These are phyloP conservation scores for Geococcyx californianus DNA, from an alignment of 2,113 vertebrate species.

Conservation along the genomic window DNA sequence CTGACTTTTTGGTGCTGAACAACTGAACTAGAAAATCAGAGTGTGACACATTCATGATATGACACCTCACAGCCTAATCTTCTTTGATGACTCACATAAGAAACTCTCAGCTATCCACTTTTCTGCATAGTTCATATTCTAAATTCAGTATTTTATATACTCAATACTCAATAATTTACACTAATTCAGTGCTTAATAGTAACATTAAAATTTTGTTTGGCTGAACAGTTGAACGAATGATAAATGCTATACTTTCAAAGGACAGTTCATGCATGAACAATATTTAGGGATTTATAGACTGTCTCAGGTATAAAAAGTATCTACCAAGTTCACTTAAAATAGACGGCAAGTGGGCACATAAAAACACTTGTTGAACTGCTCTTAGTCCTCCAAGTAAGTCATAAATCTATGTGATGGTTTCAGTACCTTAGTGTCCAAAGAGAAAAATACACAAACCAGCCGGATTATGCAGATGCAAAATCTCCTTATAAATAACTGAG, in stretches of 20 bases:
- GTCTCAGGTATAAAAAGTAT: not conserved
- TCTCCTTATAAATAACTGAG: rapidly evolving
- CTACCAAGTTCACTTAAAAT: not conserved
- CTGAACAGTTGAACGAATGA: not conserved
- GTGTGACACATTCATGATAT: not conserved
- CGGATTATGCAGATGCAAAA: not conserved
- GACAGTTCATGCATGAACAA: not conserved
- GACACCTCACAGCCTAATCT: not conserved
- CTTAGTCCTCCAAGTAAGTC: not conserved
- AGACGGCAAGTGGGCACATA: not conserved
- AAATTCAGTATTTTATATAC: not conserved
- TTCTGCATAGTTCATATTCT: not conserved
- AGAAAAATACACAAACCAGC: not conserved
- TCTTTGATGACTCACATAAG: not conserved
- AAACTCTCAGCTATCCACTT: not conserved
- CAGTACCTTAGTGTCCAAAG: not conserved
- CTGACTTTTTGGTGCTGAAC: not conserved
- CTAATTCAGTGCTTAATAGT: not conserved
- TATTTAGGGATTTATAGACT: not conserved
- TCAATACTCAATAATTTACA: not conserved
- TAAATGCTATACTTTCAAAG: not conserved
- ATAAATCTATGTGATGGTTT: not conserved
- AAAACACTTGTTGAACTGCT: not conserved
- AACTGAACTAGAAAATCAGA: not conserved
- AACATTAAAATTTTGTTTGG: not conserved